Evolutionary conservation across 2,113 vertebrate species (phyloP).

Genomic region (Nicator chloris): DNA sequence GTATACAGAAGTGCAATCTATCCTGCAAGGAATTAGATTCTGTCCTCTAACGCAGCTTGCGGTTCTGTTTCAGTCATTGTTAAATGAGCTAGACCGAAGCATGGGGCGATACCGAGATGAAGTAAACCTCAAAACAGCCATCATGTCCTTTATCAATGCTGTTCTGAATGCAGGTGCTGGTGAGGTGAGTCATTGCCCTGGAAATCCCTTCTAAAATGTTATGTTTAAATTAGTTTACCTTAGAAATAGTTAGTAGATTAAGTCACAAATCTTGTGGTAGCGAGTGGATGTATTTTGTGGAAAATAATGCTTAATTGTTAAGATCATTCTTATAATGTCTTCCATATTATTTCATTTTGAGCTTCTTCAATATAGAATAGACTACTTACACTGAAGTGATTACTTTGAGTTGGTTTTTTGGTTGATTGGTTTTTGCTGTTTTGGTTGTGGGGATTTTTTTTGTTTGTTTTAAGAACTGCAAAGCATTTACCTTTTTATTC

Average conservation of each 20-base stretch:
- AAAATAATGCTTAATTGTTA: background rate
- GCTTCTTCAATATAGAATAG: background rate
- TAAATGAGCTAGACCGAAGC: constrained; percentile 92
- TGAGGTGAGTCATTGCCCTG: constrained; percentile 79
- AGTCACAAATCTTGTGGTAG: background rate
- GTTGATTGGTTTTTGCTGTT: background rate
- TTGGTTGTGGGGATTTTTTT: background rate
- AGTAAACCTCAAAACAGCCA: constrained; percentile 96
- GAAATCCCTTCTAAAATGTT: background rate
- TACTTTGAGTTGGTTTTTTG: background rate
- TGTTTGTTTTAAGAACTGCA: background rate
- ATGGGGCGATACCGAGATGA: constrained; percentile 93
- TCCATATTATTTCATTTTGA: background rate
- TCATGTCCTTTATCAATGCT: constrained; percentile 98
- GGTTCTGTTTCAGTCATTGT: constrained; percentile 78
- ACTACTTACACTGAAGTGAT: background rate
- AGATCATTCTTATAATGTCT: background rate
- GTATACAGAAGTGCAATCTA: background rate
- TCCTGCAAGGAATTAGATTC: background rate
- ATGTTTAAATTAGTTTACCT: background rate
- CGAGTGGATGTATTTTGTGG: background rate
- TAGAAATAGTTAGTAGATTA: background rate
- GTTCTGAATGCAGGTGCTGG: constrained; percentile 94
- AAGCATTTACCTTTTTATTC: background rate
- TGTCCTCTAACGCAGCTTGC: background rate